Evolutionary conservation across 2,888 invertebrate species (phyloP).

Genomic region (Cheiracanthium punctorium): DNA sequence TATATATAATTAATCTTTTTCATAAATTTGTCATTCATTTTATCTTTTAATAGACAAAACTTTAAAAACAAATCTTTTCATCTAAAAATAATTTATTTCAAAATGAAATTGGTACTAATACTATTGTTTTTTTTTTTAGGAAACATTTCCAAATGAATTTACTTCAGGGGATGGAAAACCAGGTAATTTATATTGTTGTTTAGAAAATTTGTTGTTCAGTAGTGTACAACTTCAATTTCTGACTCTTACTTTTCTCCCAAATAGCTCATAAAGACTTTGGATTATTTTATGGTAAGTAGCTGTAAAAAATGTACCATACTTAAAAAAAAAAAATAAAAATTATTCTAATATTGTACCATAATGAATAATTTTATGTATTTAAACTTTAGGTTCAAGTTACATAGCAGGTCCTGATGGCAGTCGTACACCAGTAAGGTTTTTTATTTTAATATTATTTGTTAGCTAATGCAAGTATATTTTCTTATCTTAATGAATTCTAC

Average conservation of each 20-base stretch:
- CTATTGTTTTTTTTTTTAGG: conserved; percentile 74
- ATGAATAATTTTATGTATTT: conserved; percentile 23
- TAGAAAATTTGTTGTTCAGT: neutral
- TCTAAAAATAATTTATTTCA: too few species aligned
- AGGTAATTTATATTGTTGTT: conserved; percentile 76
- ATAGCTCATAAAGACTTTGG: conserved; percentile 85
- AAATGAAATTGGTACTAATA: too few species aligned
- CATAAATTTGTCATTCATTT: too few species aligned
- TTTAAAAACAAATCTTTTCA: too few species aligned
- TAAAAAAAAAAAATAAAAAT: too few species aligned
- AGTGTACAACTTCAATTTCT: too few species aligned
- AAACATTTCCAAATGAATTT: conserved; percentile 85
- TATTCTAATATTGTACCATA: too few species aligned
- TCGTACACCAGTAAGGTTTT: conserved; percentile 88
- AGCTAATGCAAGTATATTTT: too few species aligned
- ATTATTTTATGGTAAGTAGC: conserved; percentile 86
- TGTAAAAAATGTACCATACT: neutral
- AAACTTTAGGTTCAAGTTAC: conserved; percentile 86
- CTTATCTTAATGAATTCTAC: too few species aligned
- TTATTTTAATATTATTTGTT: too few species aligned
- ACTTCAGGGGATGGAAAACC: conserved; percentile 89
- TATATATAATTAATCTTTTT: too few species aligned
- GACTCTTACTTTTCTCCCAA: conserved; percentile 72
- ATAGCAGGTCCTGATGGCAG: conserved; percentile 94
- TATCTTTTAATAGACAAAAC: too few species aligned